phyloP scores from a whole-genome alignment of 2,888 invertebrate species.

The Parthenolecanium corni region DNA sequence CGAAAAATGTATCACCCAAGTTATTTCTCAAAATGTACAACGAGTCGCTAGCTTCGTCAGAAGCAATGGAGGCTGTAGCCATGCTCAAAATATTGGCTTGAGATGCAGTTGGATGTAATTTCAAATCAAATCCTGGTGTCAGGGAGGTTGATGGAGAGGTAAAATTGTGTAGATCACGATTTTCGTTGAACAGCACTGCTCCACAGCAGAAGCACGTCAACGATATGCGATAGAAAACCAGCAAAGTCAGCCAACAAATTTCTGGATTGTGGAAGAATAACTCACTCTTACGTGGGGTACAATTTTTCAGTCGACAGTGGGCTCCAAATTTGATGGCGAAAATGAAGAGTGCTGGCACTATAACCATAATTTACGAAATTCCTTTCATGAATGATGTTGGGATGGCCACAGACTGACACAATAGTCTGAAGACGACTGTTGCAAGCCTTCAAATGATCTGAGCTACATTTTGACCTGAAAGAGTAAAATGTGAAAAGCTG shows the following conservation, averaged over 20 bases:
- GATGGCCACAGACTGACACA: too few relatives aligned
- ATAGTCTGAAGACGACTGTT: too few relatives aligned
- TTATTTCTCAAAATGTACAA: slow-evolving; percentile 20
- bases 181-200: slow-evolving; percentile 11
- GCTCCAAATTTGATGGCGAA: background rate
- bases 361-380: background rate
- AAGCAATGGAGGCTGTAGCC: slow-evolving; percentile 7
- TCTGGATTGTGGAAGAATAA: background rate
- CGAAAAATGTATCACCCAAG: slow-evolving; percentile 19
- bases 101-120: background rate
- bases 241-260: slow-evolving; percentile 1
- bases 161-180: slow-evolving; percentile 1
- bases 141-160: background rate
- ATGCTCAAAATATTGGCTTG: slow-evolving; percentile 9
- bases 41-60: slow-evolving; percentile 11
- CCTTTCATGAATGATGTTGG: too few relatives aligned
- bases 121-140: background rate
- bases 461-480: too few relatives aligned
- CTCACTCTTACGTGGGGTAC: background rate
- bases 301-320: background rate
- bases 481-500: too few relatives aligned
- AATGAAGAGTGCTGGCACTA: background rate
- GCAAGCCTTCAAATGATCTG: too few relatives aligned
- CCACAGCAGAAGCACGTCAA: slow-evolving; percentile 6
- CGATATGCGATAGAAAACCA: slow-evolving; percentile 1